phyloP scores from a whole-genome alignment of 2,797 vertebrate genomes.

The Natrix natrix region DNA sequence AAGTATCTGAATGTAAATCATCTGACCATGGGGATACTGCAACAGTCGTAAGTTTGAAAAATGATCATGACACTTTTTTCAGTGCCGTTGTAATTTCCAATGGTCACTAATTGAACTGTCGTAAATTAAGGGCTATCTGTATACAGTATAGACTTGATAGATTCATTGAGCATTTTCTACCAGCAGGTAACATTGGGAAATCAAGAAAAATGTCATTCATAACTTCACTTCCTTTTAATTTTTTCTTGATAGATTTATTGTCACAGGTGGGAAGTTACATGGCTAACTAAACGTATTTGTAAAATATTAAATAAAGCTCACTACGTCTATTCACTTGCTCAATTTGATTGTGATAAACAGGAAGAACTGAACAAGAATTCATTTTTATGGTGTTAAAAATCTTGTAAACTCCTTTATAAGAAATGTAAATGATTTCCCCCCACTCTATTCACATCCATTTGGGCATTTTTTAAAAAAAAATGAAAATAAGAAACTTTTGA shows the following conservation, averaged over 20 bases:
- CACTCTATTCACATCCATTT: background rate
- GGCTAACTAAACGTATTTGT: fast-evolving
- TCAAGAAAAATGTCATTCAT: background rate
- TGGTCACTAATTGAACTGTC: background rate
- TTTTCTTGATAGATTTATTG: background rate
- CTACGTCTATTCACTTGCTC: fast-evolving
- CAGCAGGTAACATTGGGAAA: background rate
- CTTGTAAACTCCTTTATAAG: conserved; percentile 43
- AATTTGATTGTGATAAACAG: background rate
- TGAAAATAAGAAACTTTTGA: conserved; percentile 50
- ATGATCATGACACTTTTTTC: background rate
- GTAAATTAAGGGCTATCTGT: background rate
- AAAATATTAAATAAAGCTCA: fast-evolving
- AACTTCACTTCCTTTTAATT: background rate
- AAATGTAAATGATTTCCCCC: conserved; percentile 27
- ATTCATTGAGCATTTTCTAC: background rate
- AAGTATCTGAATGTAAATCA: background rate
- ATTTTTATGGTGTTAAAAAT: background rate
- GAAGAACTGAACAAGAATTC: background rate
- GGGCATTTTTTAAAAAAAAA: background rate
- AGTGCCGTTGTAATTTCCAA: background rate
- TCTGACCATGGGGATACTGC: background rate
- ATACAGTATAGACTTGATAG: too few species aligned
- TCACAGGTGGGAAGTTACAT: background rate
- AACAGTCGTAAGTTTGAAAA: background rate